Base-by-base conservation (phyloP, 30 jellyfish, hydroid and myxozoan genomes). In the Turritopsis dohrnii region DNA sequence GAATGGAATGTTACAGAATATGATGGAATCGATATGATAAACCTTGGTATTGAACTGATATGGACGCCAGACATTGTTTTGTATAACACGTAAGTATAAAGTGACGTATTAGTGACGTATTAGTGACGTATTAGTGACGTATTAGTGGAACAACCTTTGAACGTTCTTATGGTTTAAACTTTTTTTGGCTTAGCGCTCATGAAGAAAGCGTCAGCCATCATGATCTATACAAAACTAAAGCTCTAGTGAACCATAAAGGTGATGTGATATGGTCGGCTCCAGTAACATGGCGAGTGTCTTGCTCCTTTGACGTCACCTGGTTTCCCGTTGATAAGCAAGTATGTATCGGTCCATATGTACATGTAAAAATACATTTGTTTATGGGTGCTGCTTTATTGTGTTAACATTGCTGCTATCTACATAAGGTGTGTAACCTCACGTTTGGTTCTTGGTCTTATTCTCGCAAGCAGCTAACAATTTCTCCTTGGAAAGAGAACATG, bases 51-150 rank as follows among this genome's bases (percentile, higher is more conserved):
- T 76, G 72, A 80, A 28, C 73, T 28, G 28, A 84, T 88, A 4
- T 88, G 96, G 96, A 83, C 89, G n/a, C 96, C 96, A 8, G 96
- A 88, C 30, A 80, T 88, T 28, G 25, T 88, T 75, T 80, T 88
- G 81, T 79, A 83, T 82, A 88, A 88, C 86, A 84, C 92, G 83
- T 74, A 74, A 74, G 83, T 74, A 26, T n/a, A n/a, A n/a, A n/a
- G n/a, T n/a, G n/a, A n/a, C n/a, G n/a, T n/a, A n/a, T n/a, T n/a
- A n/a, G n/a, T n/a, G n/a, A n/a, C n/a, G n/a, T n/a, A n/a, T n/a
- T n/a, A n/a, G n/a, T n/a, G n/a, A n/a, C n/a, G n/a, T n/a, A n/a
- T n/a, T n/a, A n/a, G n/a, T n/a, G n/a, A n/a, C n/a, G n/a, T n/a
- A n/a, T n/a, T n/a, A n/a, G n/a, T n/a, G n/a, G n/a, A 41, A 41